Base-by-base conservation (phyloP, 2,113 vertebrate genomes). In the Colossoma macropomum region DNA sequence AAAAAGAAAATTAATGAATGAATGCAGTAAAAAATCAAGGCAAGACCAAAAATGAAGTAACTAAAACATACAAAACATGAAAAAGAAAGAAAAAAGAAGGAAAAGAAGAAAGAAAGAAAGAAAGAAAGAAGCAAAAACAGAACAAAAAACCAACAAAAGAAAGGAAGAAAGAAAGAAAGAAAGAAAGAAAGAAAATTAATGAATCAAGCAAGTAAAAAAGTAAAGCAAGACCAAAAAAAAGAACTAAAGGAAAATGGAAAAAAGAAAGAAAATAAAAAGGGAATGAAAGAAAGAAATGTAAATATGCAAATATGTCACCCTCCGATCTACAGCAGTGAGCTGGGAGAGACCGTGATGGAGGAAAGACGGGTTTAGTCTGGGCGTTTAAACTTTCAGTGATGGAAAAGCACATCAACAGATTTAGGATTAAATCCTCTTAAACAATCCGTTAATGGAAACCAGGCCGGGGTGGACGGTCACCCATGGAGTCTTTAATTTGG, bases 341-440 rank as follows among this genome's bases (percentile, higher is more conserved):
- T 8, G 10, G 45, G 34, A 3, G 3, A 4, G 34, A 38, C 3
- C 3, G 34, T 38, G 7, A 9, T 11, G 11, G 62, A 68, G 65
- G 5, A 21, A 19, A 68, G 30, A 17, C 16, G 1, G 45, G 25
- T 48, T 48, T 11, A 54, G 69, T 30, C 69, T 19, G 34, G 13
- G 54, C n/a, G 19, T 45, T 17, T n/a, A n/a, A n/a, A n/a, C n/a
- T n/a, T n/a, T 38, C 10, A 77, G 66, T 25, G 70, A 71, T 19
- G 23, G 38, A 32, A 28, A 52, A 15, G 28, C 62, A 13, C 70
- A 52, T 62, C 69, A 52, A 12, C 54, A 70, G 75, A 71, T 19
- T 38, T 34, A 56, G 66, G 71, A 82, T 88, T 81, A 88, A 82
- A 71, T n/a, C 15, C 50, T 32, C 66, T 68, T 77, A 77, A 85